Evolutionary conservation across 1,140 invertebrate species (phyloP).

Genomic region (Trichonephila inaurata): DNA sequence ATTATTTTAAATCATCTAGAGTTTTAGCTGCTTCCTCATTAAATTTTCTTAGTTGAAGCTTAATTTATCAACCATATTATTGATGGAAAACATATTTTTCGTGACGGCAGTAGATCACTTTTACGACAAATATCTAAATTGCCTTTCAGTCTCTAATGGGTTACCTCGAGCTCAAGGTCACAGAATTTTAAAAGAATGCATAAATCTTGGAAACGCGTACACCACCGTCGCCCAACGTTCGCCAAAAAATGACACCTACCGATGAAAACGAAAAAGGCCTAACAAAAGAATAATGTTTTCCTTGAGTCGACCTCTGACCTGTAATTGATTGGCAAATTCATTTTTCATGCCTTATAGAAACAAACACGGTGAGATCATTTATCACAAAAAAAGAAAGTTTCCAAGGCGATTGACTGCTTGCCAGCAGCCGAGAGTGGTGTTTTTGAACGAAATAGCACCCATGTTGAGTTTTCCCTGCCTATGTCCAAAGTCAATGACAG

Average conservation of each 20-base stretch:
- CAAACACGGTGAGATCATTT: constrained; percentile 20
- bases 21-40: background rate
- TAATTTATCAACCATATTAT: background rate
- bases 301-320: constrained; percentile 20
- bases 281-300: constrained; percentile 7
- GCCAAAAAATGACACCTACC: background rate
- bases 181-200: background rate
- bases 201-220: background rate
- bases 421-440: background rate
- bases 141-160: background rate
- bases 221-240: background rate
- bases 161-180: background rate
- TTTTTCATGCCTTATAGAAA: constrained; percentile 52
- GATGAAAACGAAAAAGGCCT: background rate
- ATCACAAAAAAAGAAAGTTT: background rate
- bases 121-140: constrained; percentile 53
- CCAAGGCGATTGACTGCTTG: constrained; percentile 31
- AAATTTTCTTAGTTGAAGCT: background rate
- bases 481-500: background rate
- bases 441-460: background rate
- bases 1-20: background rate
- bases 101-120: background rate
- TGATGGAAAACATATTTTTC: background rate
- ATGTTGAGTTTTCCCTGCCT: background rate
- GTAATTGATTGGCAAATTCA: constrained; percentile 60